A percentile compares a stretch with the other conserved stretches of the same genome.
Conservation (phyloP, 1,140 invertebrate species). For the Brachionus sp. region DNA sequence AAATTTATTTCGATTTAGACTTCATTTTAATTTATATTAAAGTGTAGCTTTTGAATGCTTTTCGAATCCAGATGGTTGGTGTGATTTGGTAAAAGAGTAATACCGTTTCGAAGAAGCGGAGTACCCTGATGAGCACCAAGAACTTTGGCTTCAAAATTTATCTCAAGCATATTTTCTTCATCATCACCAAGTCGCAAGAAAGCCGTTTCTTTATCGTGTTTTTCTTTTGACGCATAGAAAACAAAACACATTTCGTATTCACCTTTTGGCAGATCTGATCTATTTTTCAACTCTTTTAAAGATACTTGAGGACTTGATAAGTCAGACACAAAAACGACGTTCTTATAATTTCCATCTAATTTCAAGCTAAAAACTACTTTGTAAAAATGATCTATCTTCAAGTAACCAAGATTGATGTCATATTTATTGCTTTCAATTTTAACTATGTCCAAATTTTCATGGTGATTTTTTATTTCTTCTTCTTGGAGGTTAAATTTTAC, state of each 20-base stretch:
- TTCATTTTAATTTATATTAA: conserved; percentile 12
- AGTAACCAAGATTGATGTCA: conserved; percentile 38
- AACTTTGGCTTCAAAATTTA: conserved; percentile 36
- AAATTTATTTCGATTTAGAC: not conserved
- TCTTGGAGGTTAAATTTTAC: conserved; percentile 39
- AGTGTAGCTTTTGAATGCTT: not conserved
- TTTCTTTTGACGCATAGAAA: conserved; percentile 29
- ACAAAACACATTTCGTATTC: not conserved
- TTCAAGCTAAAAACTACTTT: conserved; percentile 21
- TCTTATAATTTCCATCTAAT: not conserved
- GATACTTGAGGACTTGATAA: not conserved
- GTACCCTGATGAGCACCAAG: conserved; percentile 44
- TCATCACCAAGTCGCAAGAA: not conserved
- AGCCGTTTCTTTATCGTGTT: conserved; percentile 32
- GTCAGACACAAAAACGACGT: not conserved
- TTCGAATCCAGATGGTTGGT: not conserved
- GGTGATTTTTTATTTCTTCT: conserved; percentile 38
- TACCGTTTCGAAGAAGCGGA: conserved; percentile 25
- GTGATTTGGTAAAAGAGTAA: conserved; percentile 34
- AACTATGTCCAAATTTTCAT: conserved; percentile 38
- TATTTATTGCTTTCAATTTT: not conserved
- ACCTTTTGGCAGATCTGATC: not conserved
- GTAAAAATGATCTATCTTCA: conserved; percentile 34
- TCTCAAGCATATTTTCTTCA: not conserved
- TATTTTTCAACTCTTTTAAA: not conserved